phyloP scores from a whole-genome alignment of 2,888 invertebrate genomes.

The Noctua pronuba region DNA sequence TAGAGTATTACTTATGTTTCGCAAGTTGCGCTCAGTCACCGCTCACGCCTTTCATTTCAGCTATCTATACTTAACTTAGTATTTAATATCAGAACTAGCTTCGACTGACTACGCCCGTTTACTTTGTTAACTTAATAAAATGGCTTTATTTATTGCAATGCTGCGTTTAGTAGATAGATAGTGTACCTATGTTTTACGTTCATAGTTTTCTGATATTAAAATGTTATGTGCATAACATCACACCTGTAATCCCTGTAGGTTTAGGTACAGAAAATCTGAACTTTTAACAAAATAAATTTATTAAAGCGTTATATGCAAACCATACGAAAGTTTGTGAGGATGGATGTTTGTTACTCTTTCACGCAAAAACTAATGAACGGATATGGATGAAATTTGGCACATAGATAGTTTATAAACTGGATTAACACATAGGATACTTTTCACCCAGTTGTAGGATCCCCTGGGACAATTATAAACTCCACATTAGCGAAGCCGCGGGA shows the following conservation, averaged over 20 bases:
- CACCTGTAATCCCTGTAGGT: not conserved
- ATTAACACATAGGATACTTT: not conserved
- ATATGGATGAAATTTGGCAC: not conserved
- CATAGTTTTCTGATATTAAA: not conserved
- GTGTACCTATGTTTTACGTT: not conserved
- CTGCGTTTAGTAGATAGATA: not conserved
- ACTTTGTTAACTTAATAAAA: not conserved
- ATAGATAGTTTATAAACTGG: not conserved
- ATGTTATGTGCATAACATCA: not conserved
- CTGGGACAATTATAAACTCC: not conserved
- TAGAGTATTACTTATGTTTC: constrained; percentile 15
- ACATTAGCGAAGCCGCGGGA: not conserved
- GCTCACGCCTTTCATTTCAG: constrained; percentile 53
- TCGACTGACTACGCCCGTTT: not conserved
- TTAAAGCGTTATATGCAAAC: not conserved
- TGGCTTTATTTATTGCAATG: not conserved
- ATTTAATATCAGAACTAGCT: not conserved
- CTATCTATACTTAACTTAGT: not conserved
- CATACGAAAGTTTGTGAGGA: not conserved
- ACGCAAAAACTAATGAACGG: not conserved
- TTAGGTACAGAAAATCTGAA: not conserved
- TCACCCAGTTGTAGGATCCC: not conserved
- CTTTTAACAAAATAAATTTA: not conserved
- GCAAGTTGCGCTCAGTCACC: constrained; percentile 14
- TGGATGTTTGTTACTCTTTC: not conserved